These are phyloP conservation scores for Bos taurus DNA, from an alignment of 2,113 vertebrate genomes.

Conservation along the genomic window DNA sequence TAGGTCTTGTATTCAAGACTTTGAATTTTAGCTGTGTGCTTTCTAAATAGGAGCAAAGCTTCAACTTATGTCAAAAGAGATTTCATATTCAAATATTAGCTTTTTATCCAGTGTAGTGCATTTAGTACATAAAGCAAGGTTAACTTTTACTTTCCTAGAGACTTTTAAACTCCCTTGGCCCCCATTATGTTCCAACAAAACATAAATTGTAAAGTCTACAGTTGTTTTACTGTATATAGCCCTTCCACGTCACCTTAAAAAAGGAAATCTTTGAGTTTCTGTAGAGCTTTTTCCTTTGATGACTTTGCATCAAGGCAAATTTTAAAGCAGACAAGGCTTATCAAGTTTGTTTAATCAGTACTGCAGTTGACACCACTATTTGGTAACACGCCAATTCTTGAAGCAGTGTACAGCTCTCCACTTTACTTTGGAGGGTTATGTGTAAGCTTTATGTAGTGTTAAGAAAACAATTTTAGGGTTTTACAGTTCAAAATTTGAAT, in stretches of 20 bases:
- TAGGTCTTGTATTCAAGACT: conserved; percentile 41
- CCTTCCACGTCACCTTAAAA: background rate
- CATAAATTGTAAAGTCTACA: background rate
- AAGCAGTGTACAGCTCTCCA: background rate
- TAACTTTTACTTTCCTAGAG: conserved; percentile 33
- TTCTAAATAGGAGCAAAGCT: conserved; percentile 43
- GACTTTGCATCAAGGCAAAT: background rate
- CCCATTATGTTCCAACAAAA: conserved; percentile 28
- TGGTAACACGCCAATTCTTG: no score
- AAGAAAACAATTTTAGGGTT: background rate
- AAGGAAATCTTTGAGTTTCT: background rate
- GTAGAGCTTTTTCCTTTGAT: background rate
- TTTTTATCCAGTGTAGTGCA: conserved; percentile 21
- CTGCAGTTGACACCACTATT: background rate
- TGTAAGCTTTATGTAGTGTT: background rate
- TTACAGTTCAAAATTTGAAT: background rate
- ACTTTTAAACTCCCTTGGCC: background rate
- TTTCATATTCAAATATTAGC: conserved; percentile 39
- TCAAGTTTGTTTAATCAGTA: background rate
- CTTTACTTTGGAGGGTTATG: background rate
- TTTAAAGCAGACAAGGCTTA: background rate
- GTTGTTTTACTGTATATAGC: background rate
- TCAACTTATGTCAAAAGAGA: conserved; percentile 33
- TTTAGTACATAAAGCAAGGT: conserved; percentile 29
- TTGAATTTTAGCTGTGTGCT: conserved; percentile 39